phyloP scores from a whole-genome alignment of 1,140 invertebrate genomes.

The Andricus grossulariae region DNA sequence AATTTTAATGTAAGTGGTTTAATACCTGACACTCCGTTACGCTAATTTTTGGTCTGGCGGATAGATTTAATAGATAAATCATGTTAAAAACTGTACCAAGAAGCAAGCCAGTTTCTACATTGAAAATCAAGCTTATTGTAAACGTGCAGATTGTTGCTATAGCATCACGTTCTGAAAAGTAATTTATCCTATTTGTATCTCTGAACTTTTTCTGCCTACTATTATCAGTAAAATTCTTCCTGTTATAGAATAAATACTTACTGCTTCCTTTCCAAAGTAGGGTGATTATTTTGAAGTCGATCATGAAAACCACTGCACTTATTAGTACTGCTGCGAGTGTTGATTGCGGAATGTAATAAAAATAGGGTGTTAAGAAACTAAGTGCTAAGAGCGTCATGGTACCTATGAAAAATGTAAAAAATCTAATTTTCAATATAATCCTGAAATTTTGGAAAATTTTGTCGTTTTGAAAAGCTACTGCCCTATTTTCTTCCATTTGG shows the following conservation, averaged over 20 bases:
- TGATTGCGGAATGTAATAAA: slow-evolving; percentile 83
- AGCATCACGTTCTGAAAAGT: slow-evolving; percentile 79
- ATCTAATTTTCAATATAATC: background rate
- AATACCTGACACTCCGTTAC: slow-evolving; percentile 69
- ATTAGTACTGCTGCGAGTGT: slow-evolving; percentile 82
- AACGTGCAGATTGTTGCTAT: slow-evolving; percentile 79
- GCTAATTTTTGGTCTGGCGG: slow-evolving; percentile 70
- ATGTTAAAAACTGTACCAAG: slow-evolving; percentile 80
- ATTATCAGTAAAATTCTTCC: slow-evolving; percentile 10
- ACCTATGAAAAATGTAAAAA: slow-evolving; percentile 67
- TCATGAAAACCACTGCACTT: slow-evolving; percentile 82
- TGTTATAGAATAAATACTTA: slow-evolving; percentile 52
- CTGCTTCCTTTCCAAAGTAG: slow-evolving; percentile 82
- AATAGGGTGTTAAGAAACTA: slow-evolving; percentile 82
- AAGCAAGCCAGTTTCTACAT: slow-evolving; percentile 83
- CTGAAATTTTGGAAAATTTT: no score
- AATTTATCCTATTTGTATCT: slow-evolving; percentile 33
- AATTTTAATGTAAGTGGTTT: slow-evolving; percentile 30
- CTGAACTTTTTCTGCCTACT: background rate
- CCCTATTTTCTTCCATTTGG: no score
- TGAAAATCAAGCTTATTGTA: slow-evolving; percentile 76
- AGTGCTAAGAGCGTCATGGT: slow-evolving; percentile 79
- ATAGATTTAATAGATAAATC: slow-evolving; percentile 78
- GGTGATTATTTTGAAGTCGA: slow-evolving; percentile 79
- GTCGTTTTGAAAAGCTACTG: no score